These are phyloP conservation scores for Sminthurides bifidus DNA, from an alignment of 1,140 invertebrate species.

Conservation along the genomic window DNA sequence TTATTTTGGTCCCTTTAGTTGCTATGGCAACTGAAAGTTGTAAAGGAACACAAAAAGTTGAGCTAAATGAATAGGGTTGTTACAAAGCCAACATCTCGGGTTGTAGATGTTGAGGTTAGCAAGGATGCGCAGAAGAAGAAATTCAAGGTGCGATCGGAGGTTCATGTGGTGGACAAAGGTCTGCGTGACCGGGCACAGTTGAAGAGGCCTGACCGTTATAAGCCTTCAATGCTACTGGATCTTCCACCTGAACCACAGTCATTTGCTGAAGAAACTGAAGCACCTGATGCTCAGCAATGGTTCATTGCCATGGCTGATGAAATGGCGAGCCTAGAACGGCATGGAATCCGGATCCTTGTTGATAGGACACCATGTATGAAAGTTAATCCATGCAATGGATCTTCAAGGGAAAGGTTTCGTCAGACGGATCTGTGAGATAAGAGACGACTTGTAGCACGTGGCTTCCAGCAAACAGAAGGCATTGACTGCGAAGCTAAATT, in stretches of 20 bases:
- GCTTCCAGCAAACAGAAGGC: slow-evolving; percentile 18
- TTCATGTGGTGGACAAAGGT: neutral
- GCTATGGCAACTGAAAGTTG: no score
- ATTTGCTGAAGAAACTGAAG: neutral
- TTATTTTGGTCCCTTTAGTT: no score
- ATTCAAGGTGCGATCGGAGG: neutral
- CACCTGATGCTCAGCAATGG: slow-evolving; percentile 1
- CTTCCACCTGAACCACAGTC: neutral
- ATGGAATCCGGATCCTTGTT: slow-evolving; percentile 17
- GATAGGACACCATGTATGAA: slow-evolving; percentile 11
- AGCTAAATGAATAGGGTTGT: no score
- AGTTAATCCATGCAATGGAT: slow-evolving; percentile 21
- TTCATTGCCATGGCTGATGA: slow-evolving; percentile 9
- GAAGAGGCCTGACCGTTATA: no score
- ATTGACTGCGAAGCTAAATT: slow-evolving; percentile 34
- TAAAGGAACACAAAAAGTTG: no score
- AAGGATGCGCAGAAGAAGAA: neutral
- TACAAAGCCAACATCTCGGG: neutral
- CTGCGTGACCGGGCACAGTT: neutral
- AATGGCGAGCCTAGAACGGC: neutral
- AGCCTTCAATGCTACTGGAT: neutral
- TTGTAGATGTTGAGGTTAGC: neutral
- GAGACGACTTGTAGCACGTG: slow-evolving; percentile 21
- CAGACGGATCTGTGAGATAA: neutral
- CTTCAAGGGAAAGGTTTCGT: neutral